phyloP scores from a whole-genome alignment of 2,113 vertebrate genomes.

The Felis catus region DNA sequence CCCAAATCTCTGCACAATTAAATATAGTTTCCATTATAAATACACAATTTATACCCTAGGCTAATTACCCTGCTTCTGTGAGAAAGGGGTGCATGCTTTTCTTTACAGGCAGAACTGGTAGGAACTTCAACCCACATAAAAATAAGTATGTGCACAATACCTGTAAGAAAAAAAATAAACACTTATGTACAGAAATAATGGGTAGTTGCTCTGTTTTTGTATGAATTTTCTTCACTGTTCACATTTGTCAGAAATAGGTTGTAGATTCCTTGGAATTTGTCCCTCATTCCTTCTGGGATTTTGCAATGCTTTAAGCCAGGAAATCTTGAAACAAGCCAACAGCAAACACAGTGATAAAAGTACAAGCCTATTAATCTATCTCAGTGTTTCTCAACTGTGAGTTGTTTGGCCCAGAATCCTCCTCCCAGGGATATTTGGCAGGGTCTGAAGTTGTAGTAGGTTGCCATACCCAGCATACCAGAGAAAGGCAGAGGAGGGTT shows the following conservation, averaged over 20 bases:
- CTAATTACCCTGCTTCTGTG: not conserved
- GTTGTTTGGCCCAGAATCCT: not conserved
- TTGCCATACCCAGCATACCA: not conserved
- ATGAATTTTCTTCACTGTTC: not conserved
- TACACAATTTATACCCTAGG: not conserved
- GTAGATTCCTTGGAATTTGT: not conserved
- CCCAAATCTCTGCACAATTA: not conserved
- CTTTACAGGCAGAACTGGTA: not conserved
- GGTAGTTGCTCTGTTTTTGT: not conserved
- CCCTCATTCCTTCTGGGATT: not conserved
- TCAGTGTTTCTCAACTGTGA: not conserved
- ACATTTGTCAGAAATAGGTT: not conserved
- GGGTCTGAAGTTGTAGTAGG: not conserved
- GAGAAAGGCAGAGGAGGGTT: fast-evolving
- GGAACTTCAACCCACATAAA: not conserved
- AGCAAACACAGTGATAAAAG: not conserved
- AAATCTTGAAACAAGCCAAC: not conserved
- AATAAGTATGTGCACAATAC: not conserved
- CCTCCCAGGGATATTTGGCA: not conserved
- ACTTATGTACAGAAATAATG: not conserved
- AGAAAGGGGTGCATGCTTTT: not conserved
- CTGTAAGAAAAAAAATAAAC: not conserved
- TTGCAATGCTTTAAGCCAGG: not conserved
- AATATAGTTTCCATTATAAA: not conserved
- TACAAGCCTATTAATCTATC: not conserved